These are phyloP conservation scores for Helobdella robusta DNA, from an alignment of 2,888 invertebrate species.

Conservation along the genomic window DNA sequence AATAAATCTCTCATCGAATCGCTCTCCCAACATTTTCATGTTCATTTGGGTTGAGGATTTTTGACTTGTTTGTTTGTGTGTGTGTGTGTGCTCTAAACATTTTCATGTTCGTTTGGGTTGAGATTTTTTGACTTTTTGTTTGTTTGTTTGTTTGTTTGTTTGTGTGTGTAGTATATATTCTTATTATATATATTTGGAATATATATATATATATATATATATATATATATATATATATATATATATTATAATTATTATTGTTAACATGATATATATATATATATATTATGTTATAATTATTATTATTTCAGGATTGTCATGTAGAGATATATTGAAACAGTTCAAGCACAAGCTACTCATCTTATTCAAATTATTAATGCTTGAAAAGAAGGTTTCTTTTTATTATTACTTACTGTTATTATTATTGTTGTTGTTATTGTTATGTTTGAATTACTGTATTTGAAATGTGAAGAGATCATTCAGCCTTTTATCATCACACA, in stretches of 20 bases:
- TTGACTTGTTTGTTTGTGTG: neutral
- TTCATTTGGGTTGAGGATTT: conserved; percentile 57
- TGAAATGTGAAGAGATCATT: too few species aligned
- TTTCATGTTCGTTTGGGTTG: neutral
- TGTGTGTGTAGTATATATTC: too few species aligned
- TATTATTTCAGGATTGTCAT: conserved; percentile 63
- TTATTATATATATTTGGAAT: too few species aligned
- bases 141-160: too few species aligned
- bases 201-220: too few species aligned
- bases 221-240: too few species aligned
- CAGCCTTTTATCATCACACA: too few species aligned
- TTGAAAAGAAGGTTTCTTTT: conserved; percentile 60
- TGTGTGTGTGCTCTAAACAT: neutral
- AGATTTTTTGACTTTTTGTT: too few species aligned
- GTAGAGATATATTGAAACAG: conserved; percentile 66
- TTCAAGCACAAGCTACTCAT: conserved; percentile 86
- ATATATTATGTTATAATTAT: neutral
- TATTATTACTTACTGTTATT: conserved; percentile 3
- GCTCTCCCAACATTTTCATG: conserved; percentile 52
- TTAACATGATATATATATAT: too few species aligned
- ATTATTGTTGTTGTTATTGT: neutral
- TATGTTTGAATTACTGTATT: too few species aligned
- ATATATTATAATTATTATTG: neutral
- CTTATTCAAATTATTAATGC: conserved; percentile 78
- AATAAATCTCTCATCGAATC: conserved; percentile 67